Conservation (phyloP, 2,113 vertebrate species). For the Oncorhynchus gorbuscha region DNA sequence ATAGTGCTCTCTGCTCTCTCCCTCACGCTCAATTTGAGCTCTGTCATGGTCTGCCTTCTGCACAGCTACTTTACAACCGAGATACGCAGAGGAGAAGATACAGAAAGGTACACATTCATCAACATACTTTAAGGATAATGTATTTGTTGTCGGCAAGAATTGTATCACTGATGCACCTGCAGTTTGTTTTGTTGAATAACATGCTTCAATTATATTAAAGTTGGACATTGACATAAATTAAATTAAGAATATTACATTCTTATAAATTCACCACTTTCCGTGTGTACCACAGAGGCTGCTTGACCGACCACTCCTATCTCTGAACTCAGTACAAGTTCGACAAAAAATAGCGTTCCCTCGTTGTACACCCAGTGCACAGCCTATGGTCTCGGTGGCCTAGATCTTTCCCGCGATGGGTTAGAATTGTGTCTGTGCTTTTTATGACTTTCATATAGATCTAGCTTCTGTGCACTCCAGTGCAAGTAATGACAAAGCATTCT, state of each 20-base stretch:
- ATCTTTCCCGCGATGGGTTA: conserved; percentile 69
- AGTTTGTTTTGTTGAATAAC: neutral
- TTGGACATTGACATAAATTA: neutral
- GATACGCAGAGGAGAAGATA: conserved; percentile 74
- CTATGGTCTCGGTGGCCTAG: conserved; percentile 23
- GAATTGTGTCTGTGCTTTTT: conserved; percentile 40
- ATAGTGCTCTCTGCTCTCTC: conserved; percentile 81
- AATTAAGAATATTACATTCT: neutral
- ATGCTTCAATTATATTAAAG: neutral
- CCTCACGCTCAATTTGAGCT: conserved; percentile 80
- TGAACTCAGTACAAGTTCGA: conserved; percentile 43
- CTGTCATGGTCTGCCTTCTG: conserved; percentile 80
- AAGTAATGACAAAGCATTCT: conserved; percentile 27
- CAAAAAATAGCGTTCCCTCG: conserved; percentile 69
- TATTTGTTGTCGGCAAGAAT: neutral
- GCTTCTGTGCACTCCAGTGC: conserved; percentile 27
- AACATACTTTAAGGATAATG: neutral
- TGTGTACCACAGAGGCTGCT: conserved; percentile 24
- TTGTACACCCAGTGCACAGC: conserved; percentile 61
- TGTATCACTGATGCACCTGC: neutral
- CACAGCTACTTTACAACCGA: conserved; percentile 83
- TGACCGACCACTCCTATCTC: conserved; percentile 27
- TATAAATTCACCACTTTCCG: neutral
- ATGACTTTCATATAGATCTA: conserved; percentile 29
- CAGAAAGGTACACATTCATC: conserved; percentile 72